Evolutionary conservation across 2,113 vertebrate genomes (phyloP), one percentile per base, ranked within the genome.

Genomic region (Clinocottus analis): DNA sequence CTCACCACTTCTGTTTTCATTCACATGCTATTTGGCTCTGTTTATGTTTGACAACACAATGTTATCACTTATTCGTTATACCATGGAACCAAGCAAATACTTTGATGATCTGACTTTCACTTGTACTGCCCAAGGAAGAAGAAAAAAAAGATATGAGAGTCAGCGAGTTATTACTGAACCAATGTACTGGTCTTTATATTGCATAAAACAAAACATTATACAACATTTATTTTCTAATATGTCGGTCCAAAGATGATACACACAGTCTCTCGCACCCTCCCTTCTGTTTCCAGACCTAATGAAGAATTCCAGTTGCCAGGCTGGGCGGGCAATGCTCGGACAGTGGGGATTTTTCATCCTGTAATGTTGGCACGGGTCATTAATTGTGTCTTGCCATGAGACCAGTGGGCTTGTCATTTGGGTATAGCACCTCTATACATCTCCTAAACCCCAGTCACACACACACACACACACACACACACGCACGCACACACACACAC

Each of bases 311-410:
- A 94, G 90, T 93, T 94, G 93, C 94, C 93, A 92, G 92, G 91
- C 92, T 90, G 93, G 91, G 93, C 90, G 70, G 90, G 92, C 90
- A 84, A 83, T 85, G 89, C 89, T 93, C 87, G 93, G 95, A 95
- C 94, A 94, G 88, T 51, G 93, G 94, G 94, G 93, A 96, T 97
- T 95, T 96, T 95, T 96, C 96, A 96, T 96, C 92, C 94, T 92
- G 94, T 95, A 94, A 95, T 95, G 95, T 96, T 95, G 93, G 94
- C 94, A 95, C 90, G 94, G 96, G 93, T 96, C 96, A 97, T 97
- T 97, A 96, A 96, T 96, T 96, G 95, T 93, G 91, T 88, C 94
- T 96, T 95, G 95, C 96, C 96, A 96, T 93, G 94, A 95, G 95
- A 96, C 95, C 95, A 93, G 83, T 94, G 92, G 89, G 93, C 94